phyloP scores from a whole-genome alignment of 2,888 invertebrate species.

The Xestia sexstrigata region DNA sequence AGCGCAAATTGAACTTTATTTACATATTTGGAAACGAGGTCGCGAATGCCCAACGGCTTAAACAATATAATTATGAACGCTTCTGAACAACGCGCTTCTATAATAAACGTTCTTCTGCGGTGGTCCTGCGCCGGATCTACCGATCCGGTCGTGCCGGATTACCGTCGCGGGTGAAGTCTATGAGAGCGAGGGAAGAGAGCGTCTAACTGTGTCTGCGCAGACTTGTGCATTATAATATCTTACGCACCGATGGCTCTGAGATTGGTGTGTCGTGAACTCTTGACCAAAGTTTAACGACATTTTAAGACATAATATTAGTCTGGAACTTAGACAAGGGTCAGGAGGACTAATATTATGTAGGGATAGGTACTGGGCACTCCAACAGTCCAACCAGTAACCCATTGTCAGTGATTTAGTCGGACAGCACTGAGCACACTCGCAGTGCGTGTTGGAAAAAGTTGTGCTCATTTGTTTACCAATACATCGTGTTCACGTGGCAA shows the following conservation, averaged over 20 bases:
- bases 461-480: background rate
- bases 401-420: background rate
- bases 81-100: no score
- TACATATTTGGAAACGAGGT: no score
- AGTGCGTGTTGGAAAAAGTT: background rate
- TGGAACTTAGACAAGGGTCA: no score
- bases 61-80: no score
- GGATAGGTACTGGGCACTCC: background rate
- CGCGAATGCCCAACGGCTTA: no score
- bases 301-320: no score
- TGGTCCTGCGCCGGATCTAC: no score
- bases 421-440: background rate
- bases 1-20: no score
- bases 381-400: background rate
- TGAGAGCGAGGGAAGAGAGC: background rate
- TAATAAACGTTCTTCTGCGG: no score
- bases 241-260: background rate
- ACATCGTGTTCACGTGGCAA: background rate
- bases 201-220: background rate
- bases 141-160: background rate
- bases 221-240: background rate
- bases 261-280: background rate
- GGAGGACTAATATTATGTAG: background rate
- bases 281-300: no score
- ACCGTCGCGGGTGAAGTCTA: background rate